Percentiles rank a stretch among this genome's conserved stretches.
These are phyloP conservation scores for Spheniscus mendiculus DNA, from an alignment of 2,113 vertebrate genomes.

Conservation along the genomic window DNA sequence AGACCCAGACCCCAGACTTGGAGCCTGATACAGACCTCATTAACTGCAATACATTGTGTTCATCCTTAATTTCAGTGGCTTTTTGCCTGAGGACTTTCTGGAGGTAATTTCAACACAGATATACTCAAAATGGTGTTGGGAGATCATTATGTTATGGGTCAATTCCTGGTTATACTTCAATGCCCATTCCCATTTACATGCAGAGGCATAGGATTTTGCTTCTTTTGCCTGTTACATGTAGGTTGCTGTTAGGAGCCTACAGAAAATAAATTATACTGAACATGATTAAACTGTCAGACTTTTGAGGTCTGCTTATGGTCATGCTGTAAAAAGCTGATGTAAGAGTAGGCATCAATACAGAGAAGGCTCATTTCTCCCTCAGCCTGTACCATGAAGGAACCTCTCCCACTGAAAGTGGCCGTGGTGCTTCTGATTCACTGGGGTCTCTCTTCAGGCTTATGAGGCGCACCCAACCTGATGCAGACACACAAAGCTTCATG, in stretches of 20 bases:
- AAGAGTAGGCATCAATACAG: neutral
- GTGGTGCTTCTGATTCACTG: neutral
- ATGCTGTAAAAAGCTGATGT: neutral
- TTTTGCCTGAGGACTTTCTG: neutral
- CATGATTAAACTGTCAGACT: neutral
- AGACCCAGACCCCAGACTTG: neutral
- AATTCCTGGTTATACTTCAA: neutral
- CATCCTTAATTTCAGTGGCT: neutral
- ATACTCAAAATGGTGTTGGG: neutral
- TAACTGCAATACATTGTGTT: neutral
- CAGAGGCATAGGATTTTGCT: neutral
- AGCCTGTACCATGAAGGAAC: neutral
- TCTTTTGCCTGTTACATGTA: neutral
- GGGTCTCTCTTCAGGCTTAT: neutral
- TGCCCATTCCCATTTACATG: neutral
- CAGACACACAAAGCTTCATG: neutral
- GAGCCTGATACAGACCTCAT: neutral
- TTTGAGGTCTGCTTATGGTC: neutral
- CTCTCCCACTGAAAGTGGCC: neutral
- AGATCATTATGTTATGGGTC: neutral
- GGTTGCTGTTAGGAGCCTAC: neutral
- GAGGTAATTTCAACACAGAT: neutral
- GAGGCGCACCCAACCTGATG: neutral
- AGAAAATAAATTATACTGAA: neutral
- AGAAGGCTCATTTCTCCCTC: neutral